Evolutionary conservation across 2,888 invertebrate species (phyloP).

Genomic region (Lamellibrachia satsuma): DNA sequence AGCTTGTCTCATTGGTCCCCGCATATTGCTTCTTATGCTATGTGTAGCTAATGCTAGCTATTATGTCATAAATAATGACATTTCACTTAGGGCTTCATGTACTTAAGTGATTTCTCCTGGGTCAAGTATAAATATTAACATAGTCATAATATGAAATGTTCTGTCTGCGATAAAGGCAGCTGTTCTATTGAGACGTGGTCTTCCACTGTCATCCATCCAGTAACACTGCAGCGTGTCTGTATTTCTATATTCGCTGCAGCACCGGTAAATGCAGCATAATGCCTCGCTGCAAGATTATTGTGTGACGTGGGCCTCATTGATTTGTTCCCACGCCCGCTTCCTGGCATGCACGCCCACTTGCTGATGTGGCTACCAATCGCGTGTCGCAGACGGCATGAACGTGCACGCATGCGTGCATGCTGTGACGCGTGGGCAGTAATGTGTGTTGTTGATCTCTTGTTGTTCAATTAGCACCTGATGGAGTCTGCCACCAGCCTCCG

Average conservation of each 20-base stretch:
- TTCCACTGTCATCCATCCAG: not conserved
- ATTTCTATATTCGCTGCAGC: not conserved
- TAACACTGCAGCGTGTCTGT: not conserved
- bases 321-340: not conserved
- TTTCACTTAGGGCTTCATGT: too few species aligned
- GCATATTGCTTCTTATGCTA: too few species aligned
- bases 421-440: not conserved
- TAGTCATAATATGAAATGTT: not conserved
- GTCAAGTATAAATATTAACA: too few species aligned
- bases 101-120: too few species aligned
- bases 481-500: not conserved
- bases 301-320: not conserved
- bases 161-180: not conserved
- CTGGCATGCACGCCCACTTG: not conserved
- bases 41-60: too few species aligned
- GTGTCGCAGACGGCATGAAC: not conserved
- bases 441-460: not conserved
- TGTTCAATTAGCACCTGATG: conserved; percentile 5
- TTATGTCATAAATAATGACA: too few species aligned
- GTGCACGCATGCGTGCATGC: not conserved
- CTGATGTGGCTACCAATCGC: not conserved
- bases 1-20: too few species aligned
- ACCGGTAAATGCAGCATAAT: conserved; percentile 1
- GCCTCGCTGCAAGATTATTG: not conserved
- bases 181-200: not conserved